Base-by-base conservation (phyloP, 2,888 invertebrate genomes). In the Cosmia trapezina region DNA sequence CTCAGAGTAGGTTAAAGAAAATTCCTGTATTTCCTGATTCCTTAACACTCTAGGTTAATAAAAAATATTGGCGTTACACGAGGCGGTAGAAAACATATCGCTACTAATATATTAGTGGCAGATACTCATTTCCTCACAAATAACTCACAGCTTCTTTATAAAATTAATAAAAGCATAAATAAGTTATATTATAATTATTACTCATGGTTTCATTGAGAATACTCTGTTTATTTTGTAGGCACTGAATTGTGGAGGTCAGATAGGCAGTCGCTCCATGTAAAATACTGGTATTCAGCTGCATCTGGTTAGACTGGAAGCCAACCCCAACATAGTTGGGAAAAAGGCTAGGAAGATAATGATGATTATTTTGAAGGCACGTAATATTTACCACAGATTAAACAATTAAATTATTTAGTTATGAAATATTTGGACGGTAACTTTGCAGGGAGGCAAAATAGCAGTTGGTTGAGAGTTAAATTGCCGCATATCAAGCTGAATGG, bases 31-130 rank as follows among this genome's bases (percentile, higher is more conserved):
- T 70, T 56, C 49, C 33, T 53, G 28, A 19, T 60, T 60, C 47
- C 2, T 12, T 12, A 53, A 68, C 57, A 53, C 17, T 41, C 22
- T 5, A 2, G 0, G 9, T 22, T 78, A 33, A 75, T 78, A 37
- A 78, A 70, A 69, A 56, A 49, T 12, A 60, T 60, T 19, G 14
- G 47, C 22, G 53, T 4, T 12, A 41, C 3, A 33, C 45, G 53
- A 60, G 47, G 41, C 59, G 60, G 22, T 33, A 11, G 33, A 41
- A 22, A 59, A 78, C 33, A 47, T 60, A 79, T 76, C 12, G 43
- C 43, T 19, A 22, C 37, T 63, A 62, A 67, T 80, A 78, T 67
- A 54, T 67, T 49, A 53, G n/a, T 70, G 78, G 70, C 78, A 78
- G 53, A 76, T n/a, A 56, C 51, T 47, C 47, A 70, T 76, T 81